Percentiles rank a stretch among this genome's conserved stretches.
Evolutionary conservation across 2,888 invertebrate species (phyloP).

Genomic region (Patella caerulea): DNA sequence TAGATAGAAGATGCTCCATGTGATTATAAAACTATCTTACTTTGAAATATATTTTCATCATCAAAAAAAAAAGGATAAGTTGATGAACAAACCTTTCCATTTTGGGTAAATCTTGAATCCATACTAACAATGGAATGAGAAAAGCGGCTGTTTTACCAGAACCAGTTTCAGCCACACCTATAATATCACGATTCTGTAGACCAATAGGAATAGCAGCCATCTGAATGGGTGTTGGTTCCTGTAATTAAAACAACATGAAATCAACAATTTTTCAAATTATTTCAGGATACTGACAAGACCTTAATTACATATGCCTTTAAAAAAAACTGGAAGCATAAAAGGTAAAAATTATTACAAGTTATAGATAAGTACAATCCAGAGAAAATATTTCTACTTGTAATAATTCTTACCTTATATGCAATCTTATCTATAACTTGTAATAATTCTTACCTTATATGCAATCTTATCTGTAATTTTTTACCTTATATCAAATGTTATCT

Average conservation of each 20-base stretch:
- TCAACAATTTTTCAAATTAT: no score
- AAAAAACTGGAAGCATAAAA: neutral
- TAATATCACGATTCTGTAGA: slow-evolving; percentile 83
- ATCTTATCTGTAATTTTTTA: slow-evolving; percentile 82
- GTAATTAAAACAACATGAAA: slow-evolving; percentile 23
- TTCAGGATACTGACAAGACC: no score
- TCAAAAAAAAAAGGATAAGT: neutral
- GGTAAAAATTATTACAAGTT: no score
- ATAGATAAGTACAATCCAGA: no score
- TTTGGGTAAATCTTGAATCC: slow-evolving; percentile 98
- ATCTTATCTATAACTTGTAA: slow-evolving; percentile 89
- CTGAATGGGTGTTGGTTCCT: slow-evolving; percentile 98
- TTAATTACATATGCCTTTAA: neutral
- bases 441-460: slow-evolving; percentile 81
- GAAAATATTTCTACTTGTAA: neutral
- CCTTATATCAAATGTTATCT: slow-evolving; percentile 91
- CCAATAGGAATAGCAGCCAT: slow-evolving; percentile 99
- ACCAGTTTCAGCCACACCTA: slow-evolving; percentile 99
- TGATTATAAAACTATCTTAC: no score
- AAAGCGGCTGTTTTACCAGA: slow-evolving; percentile 99
- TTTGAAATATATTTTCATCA: no score
- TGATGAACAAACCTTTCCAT: slow-evolving; percentile 80
- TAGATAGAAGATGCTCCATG: no score
- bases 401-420: slow-evolving; percentile 81
- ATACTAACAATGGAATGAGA: slow-evolving; percentile 94